Evolutionary conservation across 2,113 vertebrate species (phyloP), one percentile per base, ranked within the genome.

Genomic region (Cervus canadensis): DNA sequence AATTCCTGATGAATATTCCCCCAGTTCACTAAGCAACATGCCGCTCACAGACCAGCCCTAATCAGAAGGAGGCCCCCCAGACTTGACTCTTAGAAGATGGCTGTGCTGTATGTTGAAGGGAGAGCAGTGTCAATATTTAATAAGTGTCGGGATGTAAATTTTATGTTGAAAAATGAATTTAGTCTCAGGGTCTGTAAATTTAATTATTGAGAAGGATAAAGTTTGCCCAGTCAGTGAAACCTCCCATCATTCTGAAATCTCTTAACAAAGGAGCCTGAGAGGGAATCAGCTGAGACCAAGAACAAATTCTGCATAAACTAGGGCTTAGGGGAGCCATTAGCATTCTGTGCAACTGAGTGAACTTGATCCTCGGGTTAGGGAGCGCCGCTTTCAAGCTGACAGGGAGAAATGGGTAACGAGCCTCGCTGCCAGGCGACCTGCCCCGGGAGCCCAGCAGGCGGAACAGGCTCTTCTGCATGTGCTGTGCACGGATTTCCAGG

Each of bases 1-100:
- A 11, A 93, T 95, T 96, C 97, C 97, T 96, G 71, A 13, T 81
- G 83, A 10, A 81, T 90, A n/a, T 85, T n/a, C 50, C 45, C 52
- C 26, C 67, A 71, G 86, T 26, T 11, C 83, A 36, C 78, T 10
- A 71, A 64, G 60, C 48, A 3, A 8, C 50, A 54, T 48, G 97
- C 94, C 78, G 36, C 64, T 54, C 52, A 33, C 40, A 48, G 67
- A 40, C 26, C 4, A 17, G 90, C 88, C 30, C 52, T 74, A 3
- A n/a, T 64, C 87, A 43, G 89, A 59, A 87, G 82, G 86, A 89
- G 50, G 56, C 62, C 43, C 6, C 6, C 26, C 52, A 45, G 71
- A 16, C 28, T 30, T 21, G 56, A 48, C 64, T 5, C 6, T 71
- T 62, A 26, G 60, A 57, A 71, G 43, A 6, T 6, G 67, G 28